Base-by-base conservation (phyloP, 1,140 invertebrate genomes). In the Sogatella furcifera region DNA sequence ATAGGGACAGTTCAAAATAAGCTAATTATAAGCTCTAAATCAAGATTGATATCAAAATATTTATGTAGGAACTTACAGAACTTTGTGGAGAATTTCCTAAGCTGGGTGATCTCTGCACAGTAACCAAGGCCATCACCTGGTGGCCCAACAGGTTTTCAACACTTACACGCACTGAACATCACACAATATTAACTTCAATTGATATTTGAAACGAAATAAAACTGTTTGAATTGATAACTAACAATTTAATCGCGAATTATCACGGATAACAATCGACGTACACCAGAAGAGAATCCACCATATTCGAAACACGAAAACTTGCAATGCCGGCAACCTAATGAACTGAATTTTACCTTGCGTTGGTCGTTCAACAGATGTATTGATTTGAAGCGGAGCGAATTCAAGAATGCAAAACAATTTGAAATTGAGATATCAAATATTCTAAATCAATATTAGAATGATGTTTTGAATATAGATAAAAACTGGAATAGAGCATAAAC, bases 61-160 rank as follows among this genome's bases (percentile, higher is more conserved):
- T 2, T 28, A 28, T 2, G 24, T 38, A 38, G 5, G 43, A 31
- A 78, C 76, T 78, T 63, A 78, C 77, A 70, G 81, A 82, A 72
- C 80, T 83, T 70, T 78, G 80, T 43, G 80, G 81, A 64, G 82
- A 84, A 73, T 80, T 83, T 70, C 80, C 80, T 61, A 82, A 78
- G 69, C 81, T 85, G 61, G 83, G 83, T 61, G 83, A 85, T 64
- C 83, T 77, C 69, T 85, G 83, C 66, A 85, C 81, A 64, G 82
- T 84, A 70, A 85, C 83, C 71, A 85, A 76, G 70, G 83, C 82
- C 83, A 85, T 85, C 54, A 38, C 54, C 54, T 55, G 55, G 44
- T 56, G 53, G 44, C 54, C 43, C 19, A 22, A 49, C 15, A 19
- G 21, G 15, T 49, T 22, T n/a, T 19, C 46, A 19, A 19, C 46